Base-by-base conservation (phyloP, 2,797 vertebrate genomes). In the Pseudocheirus occidentalis region DNA sequence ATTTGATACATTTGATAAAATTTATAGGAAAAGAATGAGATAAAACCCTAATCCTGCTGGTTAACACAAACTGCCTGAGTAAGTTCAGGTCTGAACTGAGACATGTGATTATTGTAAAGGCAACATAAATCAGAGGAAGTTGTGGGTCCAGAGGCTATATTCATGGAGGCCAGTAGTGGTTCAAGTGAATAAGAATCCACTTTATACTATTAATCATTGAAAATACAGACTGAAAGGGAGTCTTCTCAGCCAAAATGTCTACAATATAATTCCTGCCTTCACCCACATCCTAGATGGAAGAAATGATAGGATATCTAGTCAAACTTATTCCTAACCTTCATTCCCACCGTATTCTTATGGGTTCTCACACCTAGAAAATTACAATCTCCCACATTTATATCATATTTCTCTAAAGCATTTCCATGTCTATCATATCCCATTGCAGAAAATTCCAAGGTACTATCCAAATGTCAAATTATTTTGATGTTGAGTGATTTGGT, bases 401-500 rank as follows among this genome's bases (percentile, higher is more conserved):
- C 73, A n/a, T 92, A 94, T 55, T 53, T 90, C 94, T 95, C 95
- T 56, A 55, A 95, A 93, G 66, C 29, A 81, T 92, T 91, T 92
- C 95, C 27, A 1, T 87, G 92, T 87, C 96, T 92, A 94, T 95
- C 93, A 10, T 10, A 59, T 93, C 90, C 94, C 55, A 93, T 87
- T n/a, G 92, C 91, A 95, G 31, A 90, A 58, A 95, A 94, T 58
- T 91, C 92, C 94, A 95, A 95, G 90, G 92, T 54, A 96, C 90
- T 90, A n/a, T 58, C 55, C 89, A 96, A 92, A 91, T 24, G 95
- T 90, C 90, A 90, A 87, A 92, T 95, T 91, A 95, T 94, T 96
- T 96, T 92, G 91, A 96, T 46, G 90, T 90, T 97, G 92, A 62
- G 14, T 62, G 93, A 95, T 94, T 95, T 95, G 94, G 91, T 92